Base-by-base conservation (phyloP, 2,888 invertebrate species). In the Aricia artaxerxes region DNA sequence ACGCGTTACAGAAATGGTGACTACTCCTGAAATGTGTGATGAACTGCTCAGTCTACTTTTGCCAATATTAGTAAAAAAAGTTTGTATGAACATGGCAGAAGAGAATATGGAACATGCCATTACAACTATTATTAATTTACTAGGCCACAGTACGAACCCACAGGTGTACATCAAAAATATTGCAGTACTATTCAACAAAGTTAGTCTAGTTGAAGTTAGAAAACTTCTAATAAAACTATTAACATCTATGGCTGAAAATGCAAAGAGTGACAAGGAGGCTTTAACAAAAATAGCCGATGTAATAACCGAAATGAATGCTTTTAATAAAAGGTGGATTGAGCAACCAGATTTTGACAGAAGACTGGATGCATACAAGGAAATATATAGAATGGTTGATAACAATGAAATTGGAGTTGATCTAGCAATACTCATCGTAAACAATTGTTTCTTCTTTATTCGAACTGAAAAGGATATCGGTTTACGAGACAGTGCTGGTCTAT, bases 261-360 rank as follows among this genome's bases (percentile, higher is more conserved):
- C 91, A 0, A 80, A 85, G 24, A 85, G 82, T 5, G 89, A 93
- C 82, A 91, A 92, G 80, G 91, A 93, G 13, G 83, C 90, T 61
- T 85, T 96, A 77, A 93, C 94, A 73, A 92, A 95, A 79, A 93
- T 95, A 79, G 94, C 95, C 0, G 88, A 94, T 16, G 86, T 97
- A 16, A 90, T 97, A 2, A 87, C 88, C 5, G 96, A 97, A 88
- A 95, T 99, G 84, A 99, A 99, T 90, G 97, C 99, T 0, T 98
- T 96, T 95, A 97, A 99, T 90, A 95, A 95, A 73, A 96, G 97
- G 82, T 97, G 97, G 96, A 95, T 99, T n/a, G 99, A 99, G 84
- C 99, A 99, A 87, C 98, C 99, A 0, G 98, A 99, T 91, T 98
- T 97, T 85, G 96, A 97, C 81, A 95, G 95, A 84, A 95, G 99